Evolutionary conservation across 2,888 invertebrate genomes (phyloP), one percentile per base, ranked within the genome.

Genomic region (Adela reaumurella): DNA sequence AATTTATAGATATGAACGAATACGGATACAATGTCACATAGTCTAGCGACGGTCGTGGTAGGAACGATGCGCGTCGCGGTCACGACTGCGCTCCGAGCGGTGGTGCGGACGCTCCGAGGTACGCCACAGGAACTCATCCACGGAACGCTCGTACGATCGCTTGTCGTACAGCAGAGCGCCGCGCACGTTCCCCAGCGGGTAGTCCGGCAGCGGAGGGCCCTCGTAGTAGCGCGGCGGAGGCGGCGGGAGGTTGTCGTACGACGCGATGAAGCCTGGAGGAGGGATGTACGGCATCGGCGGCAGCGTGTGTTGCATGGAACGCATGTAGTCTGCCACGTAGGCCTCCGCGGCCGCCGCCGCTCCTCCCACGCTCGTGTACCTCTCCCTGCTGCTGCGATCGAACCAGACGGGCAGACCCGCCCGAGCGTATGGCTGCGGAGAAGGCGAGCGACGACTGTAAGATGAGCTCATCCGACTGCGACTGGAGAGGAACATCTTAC

Each of bases 281-380:
- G 91, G 88, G 28, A 87, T 90, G 68, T 92, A 94, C 19, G 92
- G 92, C 63, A 94, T 73, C 41, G 94, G 93, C 46, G 93, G 91
- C 59, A 92, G 68, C 62, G 90, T 90, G 59, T 91, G 90, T 62
- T 91, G 90, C 89, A 92, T 90, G 20, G 89, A 89, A 28, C 92
- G 82, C 89, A 94, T 92, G 62, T 93, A 94, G 63, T 94, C 93
- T 14, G 91, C 92, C 20, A 92, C 90, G 67, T 91, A 92, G 1
- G 91, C 91, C 62, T 92, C 91, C n/a, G 91, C 91, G 11, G 86
- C 86, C 4, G 86, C 86, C 17, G 87, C 86, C 49, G 85, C 82
- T 20, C 83, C 68, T 17, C 73, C 67, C 51, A 68, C 66, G 48
- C 65, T 67, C 43, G 60, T 65, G 55, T 77, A 79, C n/a, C 58